Conservation (phyloP, 2,888 invertebrate genomes). For the Leptopilina myrica region DNA sequence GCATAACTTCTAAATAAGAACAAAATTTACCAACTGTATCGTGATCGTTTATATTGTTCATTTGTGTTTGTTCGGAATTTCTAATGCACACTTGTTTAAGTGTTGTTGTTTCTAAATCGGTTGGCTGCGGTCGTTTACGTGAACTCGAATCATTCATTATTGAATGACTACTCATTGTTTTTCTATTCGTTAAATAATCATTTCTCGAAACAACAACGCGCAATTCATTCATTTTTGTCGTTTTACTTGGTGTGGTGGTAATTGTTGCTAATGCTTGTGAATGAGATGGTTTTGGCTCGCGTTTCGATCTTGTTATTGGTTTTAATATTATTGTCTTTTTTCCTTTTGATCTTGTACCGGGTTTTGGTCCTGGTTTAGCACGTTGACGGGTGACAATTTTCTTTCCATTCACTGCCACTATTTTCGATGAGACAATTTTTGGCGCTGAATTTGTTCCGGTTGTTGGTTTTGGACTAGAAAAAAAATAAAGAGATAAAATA, state of each 20-base stretch:
- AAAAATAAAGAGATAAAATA: neutral
- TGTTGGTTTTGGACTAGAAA: neutral
- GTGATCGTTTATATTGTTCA: neutral
- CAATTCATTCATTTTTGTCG: constrained; percentile 9
- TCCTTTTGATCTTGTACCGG: neutral
- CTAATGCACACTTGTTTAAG: constrained; percentile 20
- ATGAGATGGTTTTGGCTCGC: neutral
- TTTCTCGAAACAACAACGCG: constrained; percentile 29
- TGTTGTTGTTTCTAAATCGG: neutral
- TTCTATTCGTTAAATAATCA: neutral
- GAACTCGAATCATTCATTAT: neutral
- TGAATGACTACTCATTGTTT: neutral
- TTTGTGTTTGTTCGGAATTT: neutral
- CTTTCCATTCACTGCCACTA: constrained; percentile 7
- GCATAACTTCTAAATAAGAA: constrained; percentile 30
- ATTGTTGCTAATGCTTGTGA: neutral
- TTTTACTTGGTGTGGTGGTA: neutral
- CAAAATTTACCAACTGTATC: constrained; percentile 30
- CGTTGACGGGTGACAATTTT: neutral
- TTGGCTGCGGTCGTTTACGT: constrained; percentile 14
- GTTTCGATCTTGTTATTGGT: constrained; percentile 18
- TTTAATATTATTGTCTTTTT: neutral
- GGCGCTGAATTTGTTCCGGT: neutral
- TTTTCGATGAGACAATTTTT: neutral
- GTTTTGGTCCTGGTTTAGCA: constrained; percentile 28